These are phyloP conservation scores for Microtus ochrogaster DNA, from an alignment of 2,113 vertebrate species.

Conservation along the genomic window DNA sequence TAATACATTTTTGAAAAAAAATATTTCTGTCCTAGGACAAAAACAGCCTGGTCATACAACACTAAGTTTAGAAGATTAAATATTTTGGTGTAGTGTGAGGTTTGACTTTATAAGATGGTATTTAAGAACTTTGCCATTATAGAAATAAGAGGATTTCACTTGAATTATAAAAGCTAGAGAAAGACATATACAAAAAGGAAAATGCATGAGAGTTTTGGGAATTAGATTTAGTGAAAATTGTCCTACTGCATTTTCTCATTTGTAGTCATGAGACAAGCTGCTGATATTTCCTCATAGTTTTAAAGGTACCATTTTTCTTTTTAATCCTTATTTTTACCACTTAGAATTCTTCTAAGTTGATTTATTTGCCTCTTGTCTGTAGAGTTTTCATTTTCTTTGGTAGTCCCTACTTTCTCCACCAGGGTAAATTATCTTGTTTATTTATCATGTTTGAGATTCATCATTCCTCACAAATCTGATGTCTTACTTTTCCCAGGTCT, in stretches of 20 bases:
- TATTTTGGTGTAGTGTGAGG: background rate
- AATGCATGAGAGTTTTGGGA: background rate
- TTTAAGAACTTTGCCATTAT: constrained; percentile 9
- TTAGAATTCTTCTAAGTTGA: background rate
- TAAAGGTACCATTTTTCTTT: background rate
- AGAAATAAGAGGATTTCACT: constrained; percentile 6
- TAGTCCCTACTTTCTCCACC: background rate
- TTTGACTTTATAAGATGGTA: constrained; percentile 25
- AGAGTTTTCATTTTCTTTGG: background rate
- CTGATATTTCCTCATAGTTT: background rate
- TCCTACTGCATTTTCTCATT: background rate
- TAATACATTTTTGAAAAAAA: background rate
- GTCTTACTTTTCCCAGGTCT: background rate
- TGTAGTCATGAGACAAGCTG: background rate
- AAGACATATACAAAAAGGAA: background rate
- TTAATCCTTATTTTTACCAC: background rate
- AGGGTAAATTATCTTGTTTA: background rate
- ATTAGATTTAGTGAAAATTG: background rate
- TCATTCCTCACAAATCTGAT: background rate
- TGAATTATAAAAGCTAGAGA: constrained; percentile 11
- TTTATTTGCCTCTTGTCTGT: background rate
- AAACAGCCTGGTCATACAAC: background rate
- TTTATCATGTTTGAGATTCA: background rate
- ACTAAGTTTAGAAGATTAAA: constrained; percentile 18
- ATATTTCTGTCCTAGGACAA: background rate